phyloP scores from a whole-genome alignment of 2,113 vertebrate genomes.

The Boleophthalmus pectinirostris region DNA sequence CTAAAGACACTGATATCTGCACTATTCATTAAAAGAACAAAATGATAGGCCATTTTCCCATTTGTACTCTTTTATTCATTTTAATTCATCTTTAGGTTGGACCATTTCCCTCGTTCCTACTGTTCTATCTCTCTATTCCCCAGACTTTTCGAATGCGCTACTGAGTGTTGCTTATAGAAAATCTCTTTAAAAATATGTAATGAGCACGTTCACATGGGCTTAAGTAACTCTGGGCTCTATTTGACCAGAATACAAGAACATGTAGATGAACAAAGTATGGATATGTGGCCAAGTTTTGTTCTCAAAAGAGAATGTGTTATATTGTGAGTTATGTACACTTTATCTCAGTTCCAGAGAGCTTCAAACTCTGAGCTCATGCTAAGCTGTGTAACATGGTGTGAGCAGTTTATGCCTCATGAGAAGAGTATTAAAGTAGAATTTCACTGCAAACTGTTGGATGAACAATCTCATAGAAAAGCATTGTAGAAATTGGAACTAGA shows the following conservation, averaged over 20 bases:
- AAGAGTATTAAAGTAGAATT: background rate
- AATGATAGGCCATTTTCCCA: slow-evolving; percentile 68
- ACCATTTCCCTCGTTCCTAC: slow-evolving; percentile 53
- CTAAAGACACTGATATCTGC: slow-evolving; percentile 65
- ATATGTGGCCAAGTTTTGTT: background rate
- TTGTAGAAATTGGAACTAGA: no score
- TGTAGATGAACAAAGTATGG: background rate
- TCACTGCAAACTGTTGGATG: background rate
- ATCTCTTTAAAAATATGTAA: slow-evolving; percentile 6
- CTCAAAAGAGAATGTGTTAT: background rate
- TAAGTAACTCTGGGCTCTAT: background rate
- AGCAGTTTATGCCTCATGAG: background rate
- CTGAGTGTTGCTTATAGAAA: slow-evolving; percentile 44
- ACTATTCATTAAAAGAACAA: slow-evolving; percentile 65
- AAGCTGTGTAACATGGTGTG: background rate
- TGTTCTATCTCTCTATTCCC: slow-evolving; percentile 65
- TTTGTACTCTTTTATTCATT: slow-evolving; percentile 71
- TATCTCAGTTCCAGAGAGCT: background rate
- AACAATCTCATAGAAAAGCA: background rate
- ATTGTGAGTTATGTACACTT: background rate
- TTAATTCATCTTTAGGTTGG: slow-evolving; percentile 68
- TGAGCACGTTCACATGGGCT: background rate
- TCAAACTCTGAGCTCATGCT: background rate
- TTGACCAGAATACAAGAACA: background rate
- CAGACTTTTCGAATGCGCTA: slow-evolving; percentile 41